A percentile compares a stretch with the other conserved stretches of the same genome.
Evolutionary conservation across 1,140 invertebrate genomes (phyloP).

Genomic region (Coelopa frigida): DNA sequence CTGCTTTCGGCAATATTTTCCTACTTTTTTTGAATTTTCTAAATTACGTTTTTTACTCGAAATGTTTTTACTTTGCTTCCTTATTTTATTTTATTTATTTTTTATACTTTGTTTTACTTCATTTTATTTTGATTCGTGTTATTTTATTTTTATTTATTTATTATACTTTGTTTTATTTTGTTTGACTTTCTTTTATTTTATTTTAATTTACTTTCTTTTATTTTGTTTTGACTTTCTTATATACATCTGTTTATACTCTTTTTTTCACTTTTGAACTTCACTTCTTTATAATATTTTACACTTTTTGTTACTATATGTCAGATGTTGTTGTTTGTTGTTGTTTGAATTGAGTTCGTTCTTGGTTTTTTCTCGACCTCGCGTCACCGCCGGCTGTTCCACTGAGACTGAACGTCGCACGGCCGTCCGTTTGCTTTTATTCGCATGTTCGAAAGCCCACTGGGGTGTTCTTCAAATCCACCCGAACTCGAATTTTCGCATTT

Average conservation of each 20-base stretch:
- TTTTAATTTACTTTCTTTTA: neutral
- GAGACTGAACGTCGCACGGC: conserved; percentile 10
- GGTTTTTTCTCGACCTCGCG: conserved; percentile 8
- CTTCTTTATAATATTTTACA: conserved; percentile 1
- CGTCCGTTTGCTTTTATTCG: conserved; percentile 11
- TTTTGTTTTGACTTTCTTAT: neutral
- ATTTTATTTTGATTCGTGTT: conserved; percentile 2
- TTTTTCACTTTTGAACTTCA: neutral
- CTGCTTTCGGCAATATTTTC: neutral
- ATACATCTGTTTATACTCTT: neutral
- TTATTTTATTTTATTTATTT: conserved; percentile 5
- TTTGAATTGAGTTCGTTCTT: conserved; percentile 4
- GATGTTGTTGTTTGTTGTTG: conserved; percentile 1
- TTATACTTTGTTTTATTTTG: conserved; percentile 2
- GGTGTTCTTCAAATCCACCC: too few species aligned
- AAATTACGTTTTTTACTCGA: too few species aligned
- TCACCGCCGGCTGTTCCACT: conserved; percentile 15
- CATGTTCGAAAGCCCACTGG: too few species aligned
- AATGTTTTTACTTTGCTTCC: too few species aligned
- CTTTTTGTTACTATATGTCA: neutral
- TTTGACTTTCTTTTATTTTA: neutral
- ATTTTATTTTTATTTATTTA: conserved; percentile 1
- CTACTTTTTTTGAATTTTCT: conserved; percentile 6
- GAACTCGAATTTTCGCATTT: too few species aligned
- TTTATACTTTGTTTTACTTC: neutral